These are phyloP conservation scores for Darevskia nairensis DNA, from an alignment of 2,797 vertebrate genomes.

Conservation along the genomic window DNA sequence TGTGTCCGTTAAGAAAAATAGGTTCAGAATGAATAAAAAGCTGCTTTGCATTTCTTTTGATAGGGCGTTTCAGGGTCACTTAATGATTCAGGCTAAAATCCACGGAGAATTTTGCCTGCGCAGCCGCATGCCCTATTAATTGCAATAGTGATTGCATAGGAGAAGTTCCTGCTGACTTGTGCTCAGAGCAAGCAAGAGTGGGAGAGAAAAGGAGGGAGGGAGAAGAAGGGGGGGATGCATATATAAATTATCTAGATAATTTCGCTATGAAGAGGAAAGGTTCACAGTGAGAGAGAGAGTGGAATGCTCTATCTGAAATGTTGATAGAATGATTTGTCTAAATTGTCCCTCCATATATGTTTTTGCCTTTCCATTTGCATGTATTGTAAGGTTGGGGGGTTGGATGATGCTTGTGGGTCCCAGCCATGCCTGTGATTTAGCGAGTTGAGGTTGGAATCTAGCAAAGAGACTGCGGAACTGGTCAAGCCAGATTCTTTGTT, in stretches of 20 bases:
- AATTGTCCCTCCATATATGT: not conserved
- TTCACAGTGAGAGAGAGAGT: not conserved
- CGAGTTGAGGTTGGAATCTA: too few species aligned
- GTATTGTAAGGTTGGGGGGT: too few species aligned
- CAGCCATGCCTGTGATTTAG: too few species aligned
- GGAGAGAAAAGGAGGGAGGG: not conserved
- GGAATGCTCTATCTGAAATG: not conserved
- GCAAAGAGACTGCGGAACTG: too few species aligned
- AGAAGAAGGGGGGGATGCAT: not conserved
- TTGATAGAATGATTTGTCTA: not conserved
- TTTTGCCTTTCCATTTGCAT: too few species aligned
- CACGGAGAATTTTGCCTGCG: slow-evolving; percentile 9
- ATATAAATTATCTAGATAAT: not conserved
- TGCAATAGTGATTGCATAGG: not conserved
- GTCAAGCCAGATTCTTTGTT: too few species aligned
- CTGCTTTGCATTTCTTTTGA: slow-evolving; percentile 33
- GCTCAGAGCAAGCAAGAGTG: not conserved
- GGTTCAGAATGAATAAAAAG: slow-evolving; percentile 39
- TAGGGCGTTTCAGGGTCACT: slow-evolving; percentile 34
- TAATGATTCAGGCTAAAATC: slow-evolving; percentile 29
- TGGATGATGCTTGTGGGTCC: too few species aligned
- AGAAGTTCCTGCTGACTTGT: not conserved
- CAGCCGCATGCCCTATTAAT: slow-evolving; percentile 9
- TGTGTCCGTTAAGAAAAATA: slow-evolving; percentile 13
- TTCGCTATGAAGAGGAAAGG: not conserved